Percentiles rank a stretch among this genome's conserved stretches.
Evolutionary conservation across 2,113 vertebrate species (phyloP).

Genomic region (Philantomba maxwellii): DNA sequence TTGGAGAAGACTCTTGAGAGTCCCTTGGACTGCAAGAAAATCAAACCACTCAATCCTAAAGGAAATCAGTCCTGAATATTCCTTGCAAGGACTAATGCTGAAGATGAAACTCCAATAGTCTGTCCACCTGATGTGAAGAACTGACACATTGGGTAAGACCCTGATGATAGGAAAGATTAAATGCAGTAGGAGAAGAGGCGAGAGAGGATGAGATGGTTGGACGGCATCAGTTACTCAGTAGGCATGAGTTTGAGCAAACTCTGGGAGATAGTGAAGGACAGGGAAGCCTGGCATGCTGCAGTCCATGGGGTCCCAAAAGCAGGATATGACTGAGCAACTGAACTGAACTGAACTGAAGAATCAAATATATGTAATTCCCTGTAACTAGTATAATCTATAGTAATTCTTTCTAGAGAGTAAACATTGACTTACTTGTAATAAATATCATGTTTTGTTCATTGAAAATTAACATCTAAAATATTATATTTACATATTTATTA

Average conservation of each 20-base stretch:
- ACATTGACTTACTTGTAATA: background rate
- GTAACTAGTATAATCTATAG: background rate
- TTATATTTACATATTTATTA: background rate
- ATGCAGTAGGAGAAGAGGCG: background rate
- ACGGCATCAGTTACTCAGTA: background rate
- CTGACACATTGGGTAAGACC: background rate
- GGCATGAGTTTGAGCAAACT: background rate
- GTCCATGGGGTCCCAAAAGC: background rate
- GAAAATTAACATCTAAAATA: conserved; percentile 17
- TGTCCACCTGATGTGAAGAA: background rate
- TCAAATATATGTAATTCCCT: conserved; percentile 8
- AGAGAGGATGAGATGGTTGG: background rate
- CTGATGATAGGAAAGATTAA: background rate
- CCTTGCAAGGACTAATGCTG: background rate
- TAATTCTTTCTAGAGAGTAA: background rate
- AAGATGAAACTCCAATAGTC: background rate
- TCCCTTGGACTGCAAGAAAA: background rate
- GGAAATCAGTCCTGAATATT: background rate
- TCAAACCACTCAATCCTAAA: background rate
- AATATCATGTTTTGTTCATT: background rate
- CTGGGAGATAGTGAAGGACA: background rate
- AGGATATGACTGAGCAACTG: background rate
- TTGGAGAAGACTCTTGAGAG: background rate
- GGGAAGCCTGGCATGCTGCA: background rate
- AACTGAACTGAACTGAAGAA: background rate